Evolutionary conservation across 2,113 vertebrate genomes (phyloP).

Genomic region (Electrona antarctica): DNA sequence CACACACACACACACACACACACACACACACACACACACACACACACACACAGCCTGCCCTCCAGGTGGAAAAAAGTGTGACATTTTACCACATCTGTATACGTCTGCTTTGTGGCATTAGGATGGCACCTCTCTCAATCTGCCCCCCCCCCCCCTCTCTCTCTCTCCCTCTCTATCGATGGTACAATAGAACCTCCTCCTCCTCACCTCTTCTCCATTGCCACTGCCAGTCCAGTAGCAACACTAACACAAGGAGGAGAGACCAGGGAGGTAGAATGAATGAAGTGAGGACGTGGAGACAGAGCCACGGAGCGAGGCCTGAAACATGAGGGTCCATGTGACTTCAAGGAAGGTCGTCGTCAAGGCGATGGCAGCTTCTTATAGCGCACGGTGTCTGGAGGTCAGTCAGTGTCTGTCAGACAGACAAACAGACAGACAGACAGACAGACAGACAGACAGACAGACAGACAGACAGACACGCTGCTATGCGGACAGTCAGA

Average conservation of each 20-base stretch:
- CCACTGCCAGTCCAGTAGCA: slow-evolving; percentile 19
- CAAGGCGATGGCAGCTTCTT: slow-evolving; percentile 81
- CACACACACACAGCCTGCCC: slow-evolving; percentile 31
- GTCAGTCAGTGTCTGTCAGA: slow-evolving; percentile 72
- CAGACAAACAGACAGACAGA: slow-evolving; percentile 63
- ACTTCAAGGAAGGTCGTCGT: slow-evolving; percentile 85
- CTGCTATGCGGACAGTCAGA: too few relatives aligned
- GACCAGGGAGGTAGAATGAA: background rate
- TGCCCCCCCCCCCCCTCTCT: slow-evolving; percentile 19
- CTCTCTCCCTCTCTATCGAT: slow-evolving; percentile 26
- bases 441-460: too few relatives aligned
- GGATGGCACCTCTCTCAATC: slow-evolving; percentile 20
- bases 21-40: slow-evolving; percentile 10
- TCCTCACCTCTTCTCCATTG: slow-evolving; percentile 14
- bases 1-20: background rate
- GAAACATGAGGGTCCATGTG: slow-evolving; percentile 82
- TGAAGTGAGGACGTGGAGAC: background rate
- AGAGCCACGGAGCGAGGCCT: slow-evolving; percentile 13
- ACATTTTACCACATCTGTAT: slow-evolving; percentile 46
- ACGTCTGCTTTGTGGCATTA: slow-evolving; percentile 34
- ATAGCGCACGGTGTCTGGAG: slow-evolving; percentile 73
- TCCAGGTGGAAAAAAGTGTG: slow-evolving; percentile 43
- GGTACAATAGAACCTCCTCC: too few relatives aligned
- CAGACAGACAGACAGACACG: too few relatives aligned
- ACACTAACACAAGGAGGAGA: slow-evolving; percentile 28